Evolutionary conservation across 2,888 invertebrate genomes (phyloP), one percentile per base, ranked within the genome.

Genomic region (Gymnocheta viridis): DNA sequence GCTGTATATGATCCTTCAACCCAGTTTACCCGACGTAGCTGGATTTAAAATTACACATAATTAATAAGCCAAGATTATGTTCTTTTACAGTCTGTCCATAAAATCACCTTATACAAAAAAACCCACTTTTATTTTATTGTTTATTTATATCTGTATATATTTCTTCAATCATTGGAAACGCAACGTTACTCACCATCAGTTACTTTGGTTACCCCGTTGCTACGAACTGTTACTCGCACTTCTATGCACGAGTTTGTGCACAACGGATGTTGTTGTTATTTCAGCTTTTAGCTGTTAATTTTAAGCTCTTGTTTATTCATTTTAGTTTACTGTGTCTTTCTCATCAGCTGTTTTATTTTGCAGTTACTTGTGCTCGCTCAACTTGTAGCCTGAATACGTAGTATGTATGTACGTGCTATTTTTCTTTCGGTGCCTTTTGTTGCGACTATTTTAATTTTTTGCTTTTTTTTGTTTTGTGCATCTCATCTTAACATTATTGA

Each of bases 161-260:
- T 64, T 54, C 27, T 51, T 38, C n/a, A 78, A 77, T 60, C 49
- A 60, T 32, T 56, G 10, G 29, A 41, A 79, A 62, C 69, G 60
- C 74, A 76, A 62, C 47, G 69, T 82, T 82, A 62, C 74, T 82
- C 74, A 76, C 69, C 54, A 56, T 82, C 81, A 74, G 81, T 82
- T 82, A 76, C 74, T 69, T 76, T 76, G 74, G 81, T 82, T 82
- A 82, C 81, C 22, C 74, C 69, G 81, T 82, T 82, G 81, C 69
- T 56, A 56, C 54, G 47, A 76, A 76, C 81, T 56, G 69, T 82
- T 60, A 69, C 19, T 69, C 27, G 51, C n/a, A 17, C 7, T 38
- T 27, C 29, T 38, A 58, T 27, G 29, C 29, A 27, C 14, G 32
- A 32, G 27, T 49, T 27, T 29, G n/a, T 35, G 24, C 35, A 17